These are phyloP conservation scores for Pristionchus maxplancki DNA, from an alignment of 2,888 invertebrate genomes.

Conservation along the genomic window DNA sequence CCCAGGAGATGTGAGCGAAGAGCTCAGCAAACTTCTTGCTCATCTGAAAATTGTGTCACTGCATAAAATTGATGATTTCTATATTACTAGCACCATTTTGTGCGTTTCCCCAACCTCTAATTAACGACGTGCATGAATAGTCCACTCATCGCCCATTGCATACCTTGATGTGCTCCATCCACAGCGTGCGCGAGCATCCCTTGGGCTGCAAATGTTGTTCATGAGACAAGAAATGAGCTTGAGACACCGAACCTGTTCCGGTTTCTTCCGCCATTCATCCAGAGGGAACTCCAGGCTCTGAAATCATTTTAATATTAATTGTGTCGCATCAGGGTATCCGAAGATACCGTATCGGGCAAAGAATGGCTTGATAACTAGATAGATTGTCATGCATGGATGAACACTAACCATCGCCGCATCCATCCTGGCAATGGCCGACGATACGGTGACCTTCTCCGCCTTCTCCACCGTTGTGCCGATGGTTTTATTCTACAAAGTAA, in stretches of 20 bases:
- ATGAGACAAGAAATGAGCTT: no score
- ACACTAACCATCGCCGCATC: not conserved
- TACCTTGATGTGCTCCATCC: not conserved
- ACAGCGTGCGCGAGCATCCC: not conserved
- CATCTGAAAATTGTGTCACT: not conserved
- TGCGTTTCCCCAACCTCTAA: no score
- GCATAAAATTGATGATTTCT: no score
- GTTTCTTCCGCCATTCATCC: not conserved
- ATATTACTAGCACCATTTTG: no score
- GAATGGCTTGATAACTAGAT: no score
- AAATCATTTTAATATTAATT: not conserved
- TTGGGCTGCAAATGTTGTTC: not conserved
- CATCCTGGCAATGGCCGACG: not conserved
- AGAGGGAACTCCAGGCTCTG: not conserved
- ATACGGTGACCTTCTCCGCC: not conserved
- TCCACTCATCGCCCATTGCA: no score
- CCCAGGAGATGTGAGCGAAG: not conserved
- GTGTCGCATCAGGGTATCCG: no score
- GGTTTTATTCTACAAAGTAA: not conserved
- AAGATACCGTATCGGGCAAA: no score
- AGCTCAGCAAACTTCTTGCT: not conserved
- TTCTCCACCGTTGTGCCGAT: not conserved
- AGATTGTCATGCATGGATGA: no score
- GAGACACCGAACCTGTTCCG: not conserved
- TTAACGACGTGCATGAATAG: no score